A percentile compares a stretch with the other conserved stretches of the same genome.
Conservation (phyloP, 30 jellyfish, hydroid and myxozoan genomes). For the Hydractinia symbiolongicarpus region DNA sequence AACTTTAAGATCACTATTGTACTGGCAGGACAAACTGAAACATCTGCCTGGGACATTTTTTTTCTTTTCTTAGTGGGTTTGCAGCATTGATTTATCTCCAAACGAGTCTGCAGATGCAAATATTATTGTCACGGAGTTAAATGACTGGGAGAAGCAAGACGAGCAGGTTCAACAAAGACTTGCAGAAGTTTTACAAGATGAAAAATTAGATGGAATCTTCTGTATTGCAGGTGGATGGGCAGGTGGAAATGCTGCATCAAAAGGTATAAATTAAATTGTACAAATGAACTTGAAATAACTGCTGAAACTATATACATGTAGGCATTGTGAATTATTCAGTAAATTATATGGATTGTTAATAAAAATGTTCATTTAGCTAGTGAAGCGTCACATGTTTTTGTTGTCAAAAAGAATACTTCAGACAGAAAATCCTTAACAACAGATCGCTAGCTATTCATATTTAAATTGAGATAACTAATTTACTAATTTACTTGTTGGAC, state of each 20-base stretch:
- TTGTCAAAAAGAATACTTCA: not conserved
- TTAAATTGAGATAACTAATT: too few relatives aligned
- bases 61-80: constrained; percentile 53
- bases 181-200: constrained; percentile 65
- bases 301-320: not conserved
- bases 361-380: not conserved
- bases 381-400: not conserved
- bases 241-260: constrained; percentile 88
- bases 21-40: too few relatives aligned
- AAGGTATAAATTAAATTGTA: constrained; percentile 22
- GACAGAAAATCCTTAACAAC: too few relatives aligned
- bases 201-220: constrained; percentile 66
- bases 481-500: too few relatives aligned
- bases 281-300: not conserved
- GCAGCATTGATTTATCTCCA: constrained; percentile 64
- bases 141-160: constrained; percentile 74
- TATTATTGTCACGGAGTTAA: constrained; percentile 77
- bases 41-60: not conserved
- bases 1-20: too few relatives aligned
- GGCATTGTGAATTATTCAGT: not conserved
- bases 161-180: constrained; percentile 56
- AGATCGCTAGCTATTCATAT: too few relatives aligned
- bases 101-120: constrained; percentile 95
- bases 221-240: constrained; percentile 99
- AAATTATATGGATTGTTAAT: not conserved